Percentiles rank a stretch among this genome's conserved stretches.
Conservation (phyloP, 37 sponge, comb jelly and placozoan genomes). For the Bolinopsis microptera region DNA sequence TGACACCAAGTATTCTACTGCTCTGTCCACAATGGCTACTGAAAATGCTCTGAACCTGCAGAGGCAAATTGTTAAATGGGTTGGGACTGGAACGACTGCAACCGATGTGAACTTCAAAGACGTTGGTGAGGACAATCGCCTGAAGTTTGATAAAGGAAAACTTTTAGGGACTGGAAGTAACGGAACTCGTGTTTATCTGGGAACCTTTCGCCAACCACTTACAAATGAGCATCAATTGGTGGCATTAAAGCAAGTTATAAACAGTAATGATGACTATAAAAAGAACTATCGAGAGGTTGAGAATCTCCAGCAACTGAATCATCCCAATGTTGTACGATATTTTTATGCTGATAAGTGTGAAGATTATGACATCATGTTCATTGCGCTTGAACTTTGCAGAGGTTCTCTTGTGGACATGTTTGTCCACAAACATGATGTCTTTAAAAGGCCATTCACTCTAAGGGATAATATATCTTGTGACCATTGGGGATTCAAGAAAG, state of each 20-base stretch:
- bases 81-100: neutral
- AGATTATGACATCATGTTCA: slow-evolving; percentile 1
- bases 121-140: too few species aligned
- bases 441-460: neutral
- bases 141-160: too few species aligned
- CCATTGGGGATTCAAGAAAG: neutral
- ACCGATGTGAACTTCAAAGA: too few species aligned
- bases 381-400: slow-evolving; percentile 2
- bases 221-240: neutral
- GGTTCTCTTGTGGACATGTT: neutral
- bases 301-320: neutral
- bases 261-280: neutral
- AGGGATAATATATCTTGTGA: neutral
- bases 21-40: too few species aligned
- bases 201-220: neutral
- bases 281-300: neutral
- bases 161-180: slow-evolving; percentile 34
- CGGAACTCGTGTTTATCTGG: slow-evolving; percentile 22
- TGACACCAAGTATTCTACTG: too few species aligned
- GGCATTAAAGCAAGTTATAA: neutral
- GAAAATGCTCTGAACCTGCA: too few species aligned
- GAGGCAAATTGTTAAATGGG: neutral
- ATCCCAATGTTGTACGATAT: slow-evolving; percentile 40
- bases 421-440: neutral
- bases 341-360: neutral